Evolutionary conservation across 2,113 vertebrate species (phyloP), one percentile per base, ranked within the genome.

Genomic region (Ceyx margarethae): DNA sequence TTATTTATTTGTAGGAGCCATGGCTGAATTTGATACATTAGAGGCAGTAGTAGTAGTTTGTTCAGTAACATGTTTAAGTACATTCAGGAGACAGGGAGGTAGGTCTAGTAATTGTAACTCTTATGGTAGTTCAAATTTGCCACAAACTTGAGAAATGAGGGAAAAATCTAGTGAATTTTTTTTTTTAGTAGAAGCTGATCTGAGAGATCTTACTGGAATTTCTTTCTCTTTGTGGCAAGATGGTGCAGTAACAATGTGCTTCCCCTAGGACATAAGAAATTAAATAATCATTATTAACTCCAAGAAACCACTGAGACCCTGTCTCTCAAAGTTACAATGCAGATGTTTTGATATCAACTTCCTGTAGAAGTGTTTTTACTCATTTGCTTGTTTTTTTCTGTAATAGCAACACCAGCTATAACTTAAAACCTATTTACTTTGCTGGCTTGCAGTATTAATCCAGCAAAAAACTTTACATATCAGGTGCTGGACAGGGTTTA

Each of bases 61-160:
- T 42, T 75, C 26, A 66, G 21, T 67, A 48, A 31, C 33, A 37
- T 3, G 20, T 75, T 90, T 67, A 35, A 73, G 22, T 54, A 40
- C 5, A 1, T 43, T 65, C 45, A 31, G 15, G 8, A 6, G 4
- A 2, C 4, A 1, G 15, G 50, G 16, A 60, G 6, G 18, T 46
- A 57, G 35, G 31, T 29, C 25, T 51, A 56, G 16, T 20, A 50
- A 18, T 69, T 71, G 33, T 65, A 28, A 28, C 61, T 56, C 10
- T 65, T 79, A 6, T 25, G 3, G 10, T 60, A n/a, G 25, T 60
- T 81, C 15, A 11, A 3, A 1, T 60, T 81, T 20, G 35, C 15
- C 10, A 28, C 21, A 66, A 66, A 29, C 9, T 11, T 64, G 11
- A 46, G 35, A 64, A 62, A 37, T 25, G 9, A 15, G 46, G 79